Conservation (phyloP, 1,140 invertebrate genomes). For the Lucilia cuprina region DNA sequence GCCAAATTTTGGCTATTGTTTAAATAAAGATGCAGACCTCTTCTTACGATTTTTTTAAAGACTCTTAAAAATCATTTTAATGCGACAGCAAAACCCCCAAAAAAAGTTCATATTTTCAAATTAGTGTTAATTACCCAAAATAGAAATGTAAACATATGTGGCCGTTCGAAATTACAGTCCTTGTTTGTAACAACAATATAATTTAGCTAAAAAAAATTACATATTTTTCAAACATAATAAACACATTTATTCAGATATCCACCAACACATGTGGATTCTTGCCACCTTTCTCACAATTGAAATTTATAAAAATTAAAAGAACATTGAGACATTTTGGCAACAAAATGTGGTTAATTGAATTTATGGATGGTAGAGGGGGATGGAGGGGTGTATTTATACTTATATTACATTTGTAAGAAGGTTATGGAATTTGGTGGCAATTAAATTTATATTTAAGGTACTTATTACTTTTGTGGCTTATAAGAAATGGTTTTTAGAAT, state of each 20-base stretch:
- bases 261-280: neutral
- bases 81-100: neutral
- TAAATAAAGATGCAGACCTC: too few relatives aligned
- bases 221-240: too few relatives aligned
- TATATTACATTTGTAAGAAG: neutral
- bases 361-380: neutral
- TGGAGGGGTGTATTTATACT: neutral
- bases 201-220: neutral
- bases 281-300: neutral
- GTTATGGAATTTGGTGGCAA: neutral
- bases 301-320: neutral
- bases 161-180: neutral
- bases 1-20: too few relatives aligned
- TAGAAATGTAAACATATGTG: neutral
- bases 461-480: conserved; percentile 11
- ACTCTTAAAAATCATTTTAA: too few relatives aligned
- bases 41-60: too few relatives aligned
- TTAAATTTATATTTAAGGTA: conserved; percentile 2
- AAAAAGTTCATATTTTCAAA: neutral
- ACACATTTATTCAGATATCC: neutral
- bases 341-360: conserved; percentile 15
- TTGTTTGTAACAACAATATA: neutral
- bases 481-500: neutral
- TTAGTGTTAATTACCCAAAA: neutral
- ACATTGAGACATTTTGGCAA: neutral